Evolutionary conservation across 2,888 invertebrate species (phyloP).

Genomic region (Andrena minutula): DNA sequence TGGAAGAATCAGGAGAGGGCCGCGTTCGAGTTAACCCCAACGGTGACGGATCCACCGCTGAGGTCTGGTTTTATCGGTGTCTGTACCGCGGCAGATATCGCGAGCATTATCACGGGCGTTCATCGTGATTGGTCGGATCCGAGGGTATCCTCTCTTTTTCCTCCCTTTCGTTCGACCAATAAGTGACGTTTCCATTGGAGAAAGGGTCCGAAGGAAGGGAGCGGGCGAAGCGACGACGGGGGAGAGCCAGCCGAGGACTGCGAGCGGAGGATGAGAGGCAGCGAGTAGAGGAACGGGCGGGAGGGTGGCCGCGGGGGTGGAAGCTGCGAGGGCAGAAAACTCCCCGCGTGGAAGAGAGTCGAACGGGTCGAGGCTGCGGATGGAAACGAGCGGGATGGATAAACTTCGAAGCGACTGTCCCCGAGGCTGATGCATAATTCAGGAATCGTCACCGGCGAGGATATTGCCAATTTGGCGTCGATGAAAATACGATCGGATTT

Average conservation of each 20-base stretch:
- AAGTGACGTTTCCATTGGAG: constrained; percentile 78
- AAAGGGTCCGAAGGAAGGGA: constrained; percentile 62
- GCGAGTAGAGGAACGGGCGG: constrained; percentile 21
- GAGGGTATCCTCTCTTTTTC: constrained; percentile 72
- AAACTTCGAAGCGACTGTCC: constrained; percentile 85
- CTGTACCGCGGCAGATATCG: constrained; percentile 61
- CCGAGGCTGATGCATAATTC: constrained; percentile 85
- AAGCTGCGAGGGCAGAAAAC: constrained; percentile 65
- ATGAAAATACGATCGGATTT: constrained; percentile 85
- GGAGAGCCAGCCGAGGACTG: constrained; percentile 14
- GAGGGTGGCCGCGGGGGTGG: constrained; percentile 43
- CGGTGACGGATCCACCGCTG: constrained; percentile 1
- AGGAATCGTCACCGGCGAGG: constrained; percentile 85
- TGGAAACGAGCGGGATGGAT: constrained; percentile 82
- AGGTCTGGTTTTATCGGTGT: constrained; percentile 35
- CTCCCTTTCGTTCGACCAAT: constrained; percentile 73
- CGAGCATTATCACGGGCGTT: constrained; percentile 65
- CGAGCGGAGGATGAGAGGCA: constrained; percentile 29
- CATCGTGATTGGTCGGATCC: constrained; percentile 73
- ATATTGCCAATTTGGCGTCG: constrained; percentile 85
- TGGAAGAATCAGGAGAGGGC: background rate
- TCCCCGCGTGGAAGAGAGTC: constrained; percentile 66
- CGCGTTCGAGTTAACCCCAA: background rate
- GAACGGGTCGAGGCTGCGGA: constrained; percentile 67
- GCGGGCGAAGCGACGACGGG: constrained; percentile 20